Percentiles rank a stretch among this genome's conserved stretches.
phyloP scores from a whole-genome alignment of 2,888 invertebrate species.

The Neoitamus cyanurus region DNA sequence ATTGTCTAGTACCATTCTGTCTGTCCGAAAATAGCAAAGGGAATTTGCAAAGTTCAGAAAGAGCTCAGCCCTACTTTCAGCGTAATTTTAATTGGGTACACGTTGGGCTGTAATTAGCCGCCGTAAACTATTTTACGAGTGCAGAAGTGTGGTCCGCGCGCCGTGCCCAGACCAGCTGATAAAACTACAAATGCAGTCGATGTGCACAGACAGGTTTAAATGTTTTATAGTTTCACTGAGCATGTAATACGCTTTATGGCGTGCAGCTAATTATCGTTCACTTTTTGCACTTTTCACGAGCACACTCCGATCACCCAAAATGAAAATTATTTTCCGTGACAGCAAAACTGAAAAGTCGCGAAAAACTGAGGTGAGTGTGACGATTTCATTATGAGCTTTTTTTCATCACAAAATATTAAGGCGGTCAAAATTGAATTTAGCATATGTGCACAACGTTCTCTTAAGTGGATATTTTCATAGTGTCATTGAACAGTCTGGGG shows the following conservation, averaged over 20 bases:
- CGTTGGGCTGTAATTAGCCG: neutral
- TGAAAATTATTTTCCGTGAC: conserved; percentile 41
- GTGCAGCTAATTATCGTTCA: neutral
- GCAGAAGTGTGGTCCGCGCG: neutral
- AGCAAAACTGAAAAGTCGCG: conserved; percentile 45
- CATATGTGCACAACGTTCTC: conserved; percentile 12
- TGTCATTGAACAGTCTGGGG: conserved; percentile 35
- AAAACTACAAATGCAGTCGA: neutral
- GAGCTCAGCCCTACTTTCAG: neutral
- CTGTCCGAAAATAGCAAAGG: neutral
- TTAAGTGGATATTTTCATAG: conserved; percentile 31
- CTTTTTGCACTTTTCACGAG: conserved; percentile 29
- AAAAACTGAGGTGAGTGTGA: conserved; percentile 33
- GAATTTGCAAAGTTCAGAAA: neutral
- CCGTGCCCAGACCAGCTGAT: neutral
- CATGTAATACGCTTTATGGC: neutral
- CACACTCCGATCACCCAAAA: neutral
- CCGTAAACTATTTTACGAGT: neutral
- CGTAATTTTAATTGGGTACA: neutral
- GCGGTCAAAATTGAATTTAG: neutral
- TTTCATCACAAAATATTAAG: conserved; percentile 32
- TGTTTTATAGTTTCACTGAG: neutral
- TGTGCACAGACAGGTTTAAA: neutral
- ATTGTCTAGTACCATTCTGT: neutral
- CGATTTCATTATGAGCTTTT: conserved; percentile 41